Evolutionary conservation across 1,140 invertebrate species (phyloP), one percentile per base, ranked within the genome.

Genomic region (Lasioglossum albipes): DNA sequence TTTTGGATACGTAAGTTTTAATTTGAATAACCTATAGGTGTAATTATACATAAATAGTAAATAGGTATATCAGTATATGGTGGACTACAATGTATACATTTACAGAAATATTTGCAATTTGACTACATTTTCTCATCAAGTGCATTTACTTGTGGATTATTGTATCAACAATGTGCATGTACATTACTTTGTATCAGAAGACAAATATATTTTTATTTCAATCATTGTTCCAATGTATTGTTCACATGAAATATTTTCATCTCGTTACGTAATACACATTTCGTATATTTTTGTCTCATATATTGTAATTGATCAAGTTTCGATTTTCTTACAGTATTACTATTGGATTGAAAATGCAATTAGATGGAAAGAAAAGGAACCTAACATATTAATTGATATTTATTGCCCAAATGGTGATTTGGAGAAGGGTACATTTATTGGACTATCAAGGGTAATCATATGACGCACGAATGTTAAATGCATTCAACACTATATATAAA

Each of bases 311-410:
- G 5, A 36, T 36, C 2, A 36, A 36, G 5, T 66, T 42, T 66
- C 12, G 6, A 41, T 66, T 20, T 12, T 6, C 41, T 83, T 75
- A 49, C 36, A 81, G 79, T 49, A 68, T 54, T 82, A 75, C 57
- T 70, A 79, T 27, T 84, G 80, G 75, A 69, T 84, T 22, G 27
- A 75, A 49, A 82, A 69, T 66, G 71, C 79, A 7, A 78, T 82
- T 9, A 64, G 67, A 61, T 84, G 79, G 79, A 82, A 65, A 36
- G 75, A 49, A 16, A 66, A 36, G 16, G 12, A 82, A 61, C 79
- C 83, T 5, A 20, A 78, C 20, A 20, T 84, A 41, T 6, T 20
- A 3, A 41, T 52, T 61, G 36, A 84, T 41, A 82, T 84, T 54
- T 84, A 84, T 73, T 84, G 79, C 7, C 83, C 79, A 7, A 12